Conservation (phyloP, 2,888 invertebrate species). For the Noctua janthina region DNA sequence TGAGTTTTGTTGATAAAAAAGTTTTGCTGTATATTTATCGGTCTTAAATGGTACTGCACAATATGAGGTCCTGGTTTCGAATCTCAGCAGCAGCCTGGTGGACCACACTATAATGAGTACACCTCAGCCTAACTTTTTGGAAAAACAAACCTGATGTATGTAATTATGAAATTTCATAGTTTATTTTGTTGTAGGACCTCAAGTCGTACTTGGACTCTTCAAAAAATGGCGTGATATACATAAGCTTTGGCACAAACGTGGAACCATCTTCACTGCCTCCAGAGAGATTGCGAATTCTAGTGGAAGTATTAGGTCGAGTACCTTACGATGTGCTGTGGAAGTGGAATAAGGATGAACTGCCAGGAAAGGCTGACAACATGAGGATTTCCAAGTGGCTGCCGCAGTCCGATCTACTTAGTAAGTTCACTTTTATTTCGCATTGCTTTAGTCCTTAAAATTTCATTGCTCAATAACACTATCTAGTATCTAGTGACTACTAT, state of each 20-base stretch:
- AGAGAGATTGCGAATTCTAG: conserved; percentile 72
- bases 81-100: not conserved
- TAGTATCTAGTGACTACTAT: not conserved
- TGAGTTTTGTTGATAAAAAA: not conserved
- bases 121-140: not conserved
- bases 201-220: conserved; percentile 80
- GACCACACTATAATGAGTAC: not conserved
- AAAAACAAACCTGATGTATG: not conserved
- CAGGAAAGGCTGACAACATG: conserved; percentile 76
- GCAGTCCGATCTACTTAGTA: conserved; percentile 43
- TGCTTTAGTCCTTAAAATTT: not conserved
- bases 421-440: not conserved
- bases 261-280: conserved; percentile 71
- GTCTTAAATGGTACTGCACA: not conserved
- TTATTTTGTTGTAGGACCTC: conserved; percentile 74
- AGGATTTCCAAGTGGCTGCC: conserved; percentile 76
- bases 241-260: conserved; percentile 85
- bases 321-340: conserved; percentile 84
- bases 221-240: conserved; percentile 81
- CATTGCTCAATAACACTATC: not conserved
- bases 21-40: not conserved
- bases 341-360: conserved; percentile 45
- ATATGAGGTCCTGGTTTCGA: not conserved
- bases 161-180: not conserved
- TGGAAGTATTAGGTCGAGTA: conserved; percentile 77